Base-by-base conservation (phyloP, 35 echinoderm and acorn worm genomes). In the Diadema setosum region DNA sequence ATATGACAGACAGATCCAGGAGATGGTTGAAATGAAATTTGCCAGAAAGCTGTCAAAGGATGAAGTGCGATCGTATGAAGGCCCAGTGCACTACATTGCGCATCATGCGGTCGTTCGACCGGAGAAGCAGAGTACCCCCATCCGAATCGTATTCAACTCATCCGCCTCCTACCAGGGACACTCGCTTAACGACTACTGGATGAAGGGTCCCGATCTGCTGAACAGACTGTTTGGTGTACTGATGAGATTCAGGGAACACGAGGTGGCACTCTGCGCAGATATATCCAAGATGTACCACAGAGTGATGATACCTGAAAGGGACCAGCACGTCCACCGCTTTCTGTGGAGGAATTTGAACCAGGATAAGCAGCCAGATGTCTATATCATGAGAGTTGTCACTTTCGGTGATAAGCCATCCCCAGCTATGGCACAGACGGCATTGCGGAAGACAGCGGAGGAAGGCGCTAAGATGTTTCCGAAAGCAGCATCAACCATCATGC, bases 231-330 rank as follows among this genome's bases (percentile, higher is more conserved):
- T 90, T 84, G 87, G 69, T 24, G 87, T 90, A 11, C 64, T 83
- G 3, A 8, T 90, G 9, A 39, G 87, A 14, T 90, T 90, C 52
- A 6, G 87, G 17, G 52, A 90, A 46, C 12, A 46, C 7, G 34
- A 42, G 34, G 41, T 84, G 12, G 88, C 31, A 25, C 26, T 84
- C 4, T 84, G 1, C 32, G 80, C 50, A n/a, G 88, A 90, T 41
- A 90, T 90, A 16, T 90, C 69, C 6, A 69, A 90, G 39, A 84
- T 90, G 87, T 90, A 90, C 41, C 87, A 90, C 49, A 35, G 80
- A 24, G 41, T 81, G 2, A 35, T 41, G 42, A 82, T 88, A 34
- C 73, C 86, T 18, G 70, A 88, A 58, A 17, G 41, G 5, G 80
- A 90, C 69, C 87, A 90, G 27, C 78, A 90, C 23, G 57, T 67